Base-by-base conservation (phyloP, 92 coral and sea anemone genomes). In the Diadumene lineata region DNA sequence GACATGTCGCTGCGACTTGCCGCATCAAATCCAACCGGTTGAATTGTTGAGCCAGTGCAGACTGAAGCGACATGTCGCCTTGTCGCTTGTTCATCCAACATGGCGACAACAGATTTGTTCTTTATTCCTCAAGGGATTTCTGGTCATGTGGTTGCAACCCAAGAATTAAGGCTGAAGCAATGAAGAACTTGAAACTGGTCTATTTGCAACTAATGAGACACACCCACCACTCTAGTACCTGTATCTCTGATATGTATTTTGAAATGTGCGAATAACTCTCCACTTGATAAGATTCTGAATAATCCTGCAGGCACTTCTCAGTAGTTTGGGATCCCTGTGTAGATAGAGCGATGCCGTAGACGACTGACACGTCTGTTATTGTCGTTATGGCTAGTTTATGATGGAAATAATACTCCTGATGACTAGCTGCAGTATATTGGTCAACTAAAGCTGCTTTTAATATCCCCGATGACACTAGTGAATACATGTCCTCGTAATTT, bases 381-480 rank as follows among this genome's bases (percentile, higher is more conserved):
- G 91, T 84, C 24, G 86, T 89, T 31, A 84, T 85, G 62, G 85
- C 60, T 19, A 94, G 69, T 33, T 68, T 79, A 78, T 94, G 87
- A 31, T 66, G 73, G 60, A 78, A 61, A 66, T 86, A 88, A 56
- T 75, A 78, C 13, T 68, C 62, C 4, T 72, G 76, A 46, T 92
- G 92, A 48, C 85, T 79, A 18, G 94, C 84, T 1, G 89, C 81
- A 32, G 86, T 77, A 87, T 88, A 92, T 3, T 89, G 57, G 60
- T 94, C 98, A 50, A 94, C 89, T 34, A 94, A 70, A 1, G 97
- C 98, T 29, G 87, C 43, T 65, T 87, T 78, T 55, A 87, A 48
- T 31, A 83, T 86, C 32, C 91, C 98, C 29, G 79, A 70, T 32
- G 84, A 70, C 7, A 86, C 87, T 13, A 81, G 64, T 44, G 81